Evolutionary conservation across 2,888 invertebrate genomes (phyloP).

Genomic region (Drosophila eohydei): DNA sequence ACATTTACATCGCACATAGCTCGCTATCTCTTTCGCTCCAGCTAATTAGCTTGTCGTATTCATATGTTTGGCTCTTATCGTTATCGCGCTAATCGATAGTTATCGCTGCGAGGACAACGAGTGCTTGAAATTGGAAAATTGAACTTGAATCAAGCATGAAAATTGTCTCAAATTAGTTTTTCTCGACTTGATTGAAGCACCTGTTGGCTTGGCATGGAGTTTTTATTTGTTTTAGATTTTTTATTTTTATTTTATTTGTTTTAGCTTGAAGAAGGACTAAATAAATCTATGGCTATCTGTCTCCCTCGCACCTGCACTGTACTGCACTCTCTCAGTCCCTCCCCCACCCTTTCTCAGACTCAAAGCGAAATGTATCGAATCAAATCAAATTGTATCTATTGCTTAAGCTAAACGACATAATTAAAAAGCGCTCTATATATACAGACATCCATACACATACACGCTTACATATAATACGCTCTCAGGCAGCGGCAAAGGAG

Average conservation of each 20-base stretch:
- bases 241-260: too few relatives aligned
- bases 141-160: neutral
- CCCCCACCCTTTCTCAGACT: too few relatives aligned
- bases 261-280: too few relatives aligned
- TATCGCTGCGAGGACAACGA: constrained; percentile 35
- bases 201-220: neutral
- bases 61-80: constrained; percentile 26
- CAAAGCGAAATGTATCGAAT: neutral
- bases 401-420: constrained; percentile 10
- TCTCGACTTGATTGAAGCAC: neutral
- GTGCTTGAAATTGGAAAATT: constrained; percentile 15
- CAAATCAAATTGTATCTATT: constrained; percentile 4
- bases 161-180: neutral
- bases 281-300: too few relatives aligned
- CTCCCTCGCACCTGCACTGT: too few relatives aligned
- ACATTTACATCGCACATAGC: neutral
- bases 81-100: constrained; percentile 39
- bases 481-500: neutral
- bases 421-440: neutral
- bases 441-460: neutral
- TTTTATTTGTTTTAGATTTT: too few relatives aligned
- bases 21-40: neutral
- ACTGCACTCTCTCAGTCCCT: too few relatives aligned
- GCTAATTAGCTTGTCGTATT: constrained; percentile 3
- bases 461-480: neutral